Conservation (phyloP, 2,797 vertebrate genomes). For the Pipistrellus pipistrellus region DNA sequence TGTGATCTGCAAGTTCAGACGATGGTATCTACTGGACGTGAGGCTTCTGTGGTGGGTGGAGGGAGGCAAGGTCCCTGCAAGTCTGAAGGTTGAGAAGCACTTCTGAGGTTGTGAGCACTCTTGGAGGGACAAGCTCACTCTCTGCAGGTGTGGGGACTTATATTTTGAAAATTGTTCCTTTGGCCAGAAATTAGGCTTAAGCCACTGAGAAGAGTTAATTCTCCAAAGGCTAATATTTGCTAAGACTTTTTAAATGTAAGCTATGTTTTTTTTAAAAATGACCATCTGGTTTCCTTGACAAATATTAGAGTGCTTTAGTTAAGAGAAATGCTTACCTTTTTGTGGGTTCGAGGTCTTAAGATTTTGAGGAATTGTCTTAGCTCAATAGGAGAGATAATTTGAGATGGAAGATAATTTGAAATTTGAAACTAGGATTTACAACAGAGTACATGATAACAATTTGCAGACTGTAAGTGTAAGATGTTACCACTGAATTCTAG, state of each 20-base stretch:
- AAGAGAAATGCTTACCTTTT: neutral
- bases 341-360: neutral
- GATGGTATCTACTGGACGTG: neutral
- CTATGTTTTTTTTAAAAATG: neutral
- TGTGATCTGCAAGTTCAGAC: neutral
- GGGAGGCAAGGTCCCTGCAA: too few relatives aligned
- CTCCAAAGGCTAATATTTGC: neutral
- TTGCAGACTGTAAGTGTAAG: neutral
- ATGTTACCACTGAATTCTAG: neutral
- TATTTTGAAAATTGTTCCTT: neutral
- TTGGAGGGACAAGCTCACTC: neutral
- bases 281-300: neutral
- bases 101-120: too few relatives aligned
- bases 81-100: neutral
- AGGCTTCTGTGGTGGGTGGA: neutral
- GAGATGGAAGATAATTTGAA: neutral
- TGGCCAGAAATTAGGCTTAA: neutral
- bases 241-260: neutral
- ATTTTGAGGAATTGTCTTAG: neutral
- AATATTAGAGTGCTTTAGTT: neutral
- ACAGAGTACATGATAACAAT: neutral
- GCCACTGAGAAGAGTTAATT: neutral
- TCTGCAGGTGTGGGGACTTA: neutral
- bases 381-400: neutral
- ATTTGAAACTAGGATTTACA: neutral